Base-by-base conservation (phyloP, 2,113 vertebrate genomes). In the Tautogolabrus adspersus region DNA sequence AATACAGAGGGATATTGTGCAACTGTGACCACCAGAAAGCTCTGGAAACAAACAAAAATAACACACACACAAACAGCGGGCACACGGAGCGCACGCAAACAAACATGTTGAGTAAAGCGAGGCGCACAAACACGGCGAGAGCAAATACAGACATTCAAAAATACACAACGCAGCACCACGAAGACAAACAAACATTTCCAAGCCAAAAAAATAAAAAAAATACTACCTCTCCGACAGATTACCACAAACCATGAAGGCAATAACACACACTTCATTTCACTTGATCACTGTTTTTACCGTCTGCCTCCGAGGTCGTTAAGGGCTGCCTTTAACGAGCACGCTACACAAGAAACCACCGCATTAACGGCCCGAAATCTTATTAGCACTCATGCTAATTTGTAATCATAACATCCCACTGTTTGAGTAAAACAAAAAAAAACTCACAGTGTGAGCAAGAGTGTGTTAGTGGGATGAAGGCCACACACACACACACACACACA, bases 321-420 rank as follows among this genome's bases (percentile, higher is more conserved):
- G 6, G 58, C n/a, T 52, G 69, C 30, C 22, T 58, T 89, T 90
- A 88, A 91, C 67, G 55, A 86, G 88, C 56, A 8, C 60, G 19
- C 49, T 34, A 6, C 49, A 15, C 18, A 15, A 52, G 8, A 15
- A 13, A 3, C 49, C 49, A 10, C 74, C 30, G 16, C 22, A 72
- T 82, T 79, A 70, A 81, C 42, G 6, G 75, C 40, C 76, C 18
- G 10, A 82, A 75, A 77, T 73, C 71, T 66, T 83, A 88, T 90
- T 89, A 92, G 87, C 74, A 51, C 73, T 47, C 55, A 89, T 84
- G 88, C 83, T 89, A 74, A 87, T 90, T 88, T 82, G 75, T 61
- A 81, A 81, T 72, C 57, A 59, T 44, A 66, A 72, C 37, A 42
- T 81, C 75, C 83, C 68, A 69, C 68, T 61, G 83, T 26, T 79